Percentiles rank a stretch among this genome's conserved stretches.
phyloP scores from a whole-genome alignment of 2,888 invertebrate species.

The Pandemis corylana region DNA sequence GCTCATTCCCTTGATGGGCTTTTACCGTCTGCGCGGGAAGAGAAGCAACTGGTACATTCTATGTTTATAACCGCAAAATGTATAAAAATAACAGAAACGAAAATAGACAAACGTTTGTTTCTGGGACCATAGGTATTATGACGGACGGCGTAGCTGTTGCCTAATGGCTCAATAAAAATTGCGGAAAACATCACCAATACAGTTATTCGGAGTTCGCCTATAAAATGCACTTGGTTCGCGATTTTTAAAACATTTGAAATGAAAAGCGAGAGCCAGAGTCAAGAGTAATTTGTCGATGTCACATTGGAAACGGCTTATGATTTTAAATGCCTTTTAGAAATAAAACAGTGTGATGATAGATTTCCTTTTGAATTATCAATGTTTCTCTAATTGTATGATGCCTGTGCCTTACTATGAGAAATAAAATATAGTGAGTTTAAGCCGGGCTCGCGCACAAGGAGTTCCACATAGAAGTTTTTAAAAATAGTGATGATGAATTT shows the following conservation, averaged over 20 bases:
- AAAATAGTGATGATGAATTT: no score
- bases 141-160: conserved; percentile 6
- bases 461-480: no score
- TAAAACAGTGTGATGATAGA: no score
- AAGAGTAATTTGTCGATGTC: conserved; percentile 2
- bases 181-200: conserved; percentile 36
- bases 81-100: neutral
- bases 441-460: no score
- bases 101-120: neutral
- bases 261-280: conserved; percentile 10
- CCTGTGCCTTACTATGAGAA: no score
- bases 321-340: neutral
- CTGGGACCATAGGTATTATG: conserved; percentile 23
- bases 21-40: no score
- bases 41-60: no score
- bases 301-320: neutral
- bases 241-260: conserved; percentile 39
- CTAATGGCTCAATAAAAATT: conserved; percentile 45
- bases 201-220: conserved; percentile 38
- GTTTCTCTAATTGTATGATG: no score
- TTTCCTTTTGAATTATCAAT: no score
- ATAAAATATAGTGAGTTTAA: no score
- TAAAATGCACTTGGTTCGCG: conserved; percentile 39
- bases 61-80: no score
- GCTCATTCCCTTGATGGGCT: no score